phyloP scores from a whole-genome alignment of 2,888 invertebrate species.

The Aphodius sticticus region DNA sequence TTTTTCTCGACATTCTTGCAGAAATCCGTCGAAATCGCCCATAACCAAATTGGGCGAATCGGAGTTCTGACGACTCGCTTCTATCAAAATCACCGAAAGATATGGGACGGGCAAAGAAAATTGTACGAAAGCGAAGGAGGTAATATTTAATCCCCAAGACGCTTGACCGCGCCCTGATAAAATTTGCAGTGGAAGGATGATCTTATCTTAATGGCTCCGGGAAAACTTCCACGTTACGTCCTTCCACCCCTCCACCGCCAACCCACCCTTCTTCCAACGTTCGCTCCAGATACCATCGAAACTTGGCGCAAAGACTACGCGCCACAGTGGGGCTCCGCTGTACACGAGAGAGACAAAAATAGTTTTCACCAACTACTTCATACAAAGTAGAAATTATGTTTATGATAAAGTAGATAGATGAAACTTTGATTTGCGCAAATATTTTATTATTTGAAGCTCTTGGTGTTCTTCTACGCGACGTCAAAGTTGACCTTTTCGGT shows the following conservation, averaged over 20 bases:
- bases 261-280: conserved; percentile 17
- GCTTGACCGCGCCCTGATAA: conserved; percentile 51
- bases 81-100: neutral
- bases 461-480: too few relatives aligned
- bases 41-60: neutral
- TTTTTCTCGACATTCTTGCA: neutral
- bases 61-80: neutral
- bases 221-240: conserved; percentile 49
- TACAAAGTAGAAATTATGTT: too few relatives aligned
- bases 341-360: too few relatives aligned
- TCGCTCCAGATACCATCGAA: conserved; percentile 49
- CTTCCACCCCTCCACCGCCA: conserved; percentile 43
- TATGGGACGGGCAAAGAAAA: neutral
- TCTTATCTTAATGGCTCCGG: conserved; percentile 53
- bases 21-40: neutral
- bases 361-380: too few relatives aligned
- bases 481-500: too few relatives aligned
- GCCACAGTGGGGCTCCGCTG: conserved; percentile 30
- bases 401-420: too few relatives aligned
- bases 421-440: too few relatives aligned
- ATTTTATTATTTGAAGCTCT: too few relatives aligned
- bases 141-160: conserved; percentile 49
- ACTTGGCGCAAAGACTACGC: conserved; percentile 36
- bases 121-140: conserved; percentile 38
- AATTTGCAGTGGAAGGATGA: conserved; percentile 50